Evolutionary conservation across 2,888 invertebrate species (phyloP).

Genomic region (Drosophila colorata): DNA sequence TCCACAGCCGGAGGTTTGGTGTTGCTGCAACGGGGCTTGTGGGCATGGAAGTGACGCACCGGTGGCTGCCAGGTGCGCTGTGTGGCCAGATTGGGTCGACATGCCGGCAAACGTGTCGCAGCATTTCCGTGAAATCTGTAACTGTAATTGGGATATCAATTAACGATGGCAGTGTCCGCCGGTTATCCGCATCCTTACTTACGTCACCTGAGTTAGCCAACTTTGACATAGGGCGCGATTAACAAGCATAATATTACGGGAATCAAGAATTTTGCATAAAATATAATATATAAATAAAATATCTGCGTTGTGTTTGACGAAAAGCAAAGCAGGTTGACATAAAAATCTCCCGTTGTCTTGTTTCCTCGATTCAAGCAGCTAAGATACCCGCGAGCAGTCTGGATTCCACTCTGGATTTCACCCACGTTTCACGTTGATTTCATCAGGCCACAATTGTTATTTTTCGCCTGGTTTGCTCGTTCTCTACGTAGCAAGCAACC

Average conservation of each 20-base stretch:
- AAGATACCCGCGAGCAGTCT: slow-evolving; percentile 7
- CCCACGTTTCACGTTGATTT: slow-evolving; percentile 22
- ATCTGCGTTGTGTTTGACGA: slow-evolving; percentile 52
- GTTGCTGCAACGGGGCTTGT: slow-evolving; percentile 49
- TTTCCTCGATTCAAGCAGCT: slow-evolving; percentile 7
- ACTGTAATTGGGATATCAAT: slow-evolving; percentile 39
- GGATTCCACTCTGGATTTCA: slow-evolving; percentile 6
- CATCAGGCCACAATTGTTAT: background rate
- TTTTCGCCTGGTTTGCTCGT: background rate
- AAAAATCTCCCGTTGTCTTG: slow-evolving; percentile 25
- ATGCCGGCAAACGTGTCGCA: slow-evolving; percentile 23
- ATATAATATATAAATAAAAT: slow-evolving; percentile 40
- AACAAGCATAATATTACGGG: slow-evolving; percentile 70
- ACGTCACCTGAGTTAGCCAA: slow-evolving; percentile 75
- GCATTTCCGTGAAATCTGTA: slow-evolving; percentile 53
- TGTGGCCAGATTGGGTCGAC: slow-evolving; percentile 36
- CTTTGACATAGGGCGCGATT: slow-evolving; percentile 69
- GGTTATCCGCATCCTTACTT: slow-evolving; percentile 44
- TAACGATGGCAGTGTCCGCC: background rate
- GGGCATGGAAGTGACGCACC: slow-evolving; percentile 51
- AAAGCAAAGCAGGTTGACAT: slow-evolving; percentile 41
- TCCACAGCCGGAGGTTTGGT: slow-evolving; percentile 45
- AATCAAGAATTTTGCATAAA: slow-evolving; percentile 73
- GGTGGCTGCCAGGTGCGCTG: slow-evolving; percentile 33
- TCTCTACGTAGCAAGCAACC: no score